Evolutionary conservation across 2,113 vertebrate species (phyloP).

Genomic region (Hippocampus comes): DNA sequence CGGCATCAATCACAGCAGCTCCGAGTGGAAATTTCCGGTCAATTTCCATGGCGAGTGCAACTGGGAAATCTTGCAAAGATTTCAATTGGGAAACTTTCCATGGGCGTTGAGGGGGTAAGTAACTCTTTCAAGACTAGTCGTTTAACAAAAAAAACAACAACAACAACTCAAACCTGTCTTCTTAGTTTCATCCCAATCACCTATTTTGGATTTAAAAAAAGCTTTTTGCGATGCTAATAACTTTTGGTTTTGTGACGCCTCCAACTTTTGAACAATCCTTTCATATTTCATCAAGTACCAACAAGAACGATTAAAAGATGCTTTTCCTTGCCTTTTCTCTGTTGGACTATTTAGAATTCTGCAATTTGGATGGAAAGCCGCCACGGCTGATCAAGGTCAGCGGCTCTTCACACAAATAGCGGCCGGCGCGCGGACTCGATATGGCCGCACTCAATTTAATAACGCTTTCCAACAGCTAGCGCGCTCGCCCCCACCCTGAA

Average conservation of each 20-base stretch:
- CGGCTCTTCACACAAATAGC: constrained; percentile 50
- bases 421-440: constrained; percentile 19
- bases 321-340: neutral
- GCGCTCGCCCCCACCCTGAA: constrained; percentile 10
- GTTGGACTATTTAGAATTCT: neutral
- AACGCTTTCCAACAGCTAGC: constrained; percentile 38
- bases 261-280: no score
- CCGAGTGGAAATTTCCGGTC: constrained; percentile 4
- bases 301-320: neutral
- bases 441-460: constrained; percentile 61
- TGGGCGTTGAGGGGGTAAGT: no score
- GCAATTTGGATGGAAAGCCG: constrained; percentile 32
- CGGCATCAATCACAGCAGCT: neutral
- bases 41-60: constrained; percentile 35
- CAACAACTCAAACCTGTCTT: no score
- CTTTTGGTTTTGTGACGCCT: no score
- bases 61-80: neutral
- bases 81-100: no score
- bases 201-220: no score
- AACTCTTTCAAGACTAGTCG: no score
- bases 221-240: no score
- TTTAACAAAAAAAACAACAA: no score
- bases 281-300: no score
- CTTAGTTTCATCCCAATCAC: no score
- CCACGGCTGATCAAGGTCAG: constrained; percentile 55